These are phyloP conservation scores for Eudasyphora cyanicolor DNA, from an alignment of 2,888 invertebrate species.

Conservation along the genomic window DNA sequence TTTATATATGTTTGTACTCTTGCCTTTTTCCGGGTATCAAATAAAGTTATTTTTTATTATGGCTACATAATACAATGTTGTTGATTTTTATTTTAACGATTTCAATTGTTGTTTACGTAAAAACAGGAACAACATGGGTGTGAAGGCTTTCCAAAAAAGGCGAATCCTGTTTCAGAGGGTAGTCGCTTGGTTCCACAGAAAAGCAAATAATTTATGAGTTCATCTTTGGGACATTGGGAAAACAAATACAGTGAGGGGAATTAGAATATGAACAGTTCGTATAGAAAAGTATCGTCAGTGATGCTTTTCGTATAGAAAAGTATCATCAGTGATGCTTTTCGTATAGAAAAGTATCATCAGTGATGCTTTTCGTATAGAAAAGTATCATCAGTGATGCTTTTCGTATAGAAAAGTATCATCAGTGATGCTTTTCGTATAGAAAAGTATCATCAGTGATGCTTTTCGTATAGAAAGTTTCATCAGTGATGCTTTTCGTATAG, in stretches of 20 bases:
- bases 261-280: neutral
- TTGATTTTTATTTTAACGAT: constrained; percentile 27
- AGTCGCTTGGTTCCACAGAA: neutral
- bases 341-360: too few relatives aligned
- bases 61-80: constrained; percentile 26
- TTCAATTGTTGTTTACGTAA: constrained; percentile 10
- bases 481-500: too few relatives aligned
- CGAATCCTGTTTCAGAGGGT: constrained; percentile 24
- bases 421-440: too few relatives aligned
- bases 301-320: too few relatives aligned
- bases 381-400: too few relatives aligned
- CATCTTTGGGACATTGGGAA: constrained; percentile 20
- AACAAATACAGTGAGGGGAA: neutral
- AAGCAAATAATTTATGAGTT: constrained; percentile 53
- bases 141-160: neutral
- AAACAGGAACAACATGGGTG: neutral
- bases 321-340: too few relatives aligned
- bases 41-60: constrained; percentile 44
- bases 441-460: too few relatives aligned
- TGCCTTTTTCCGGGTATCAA: neutral
- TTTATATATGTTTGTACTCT: neutral
- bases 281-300: too few relatives aligned
- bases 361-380: too few relatives aligned
- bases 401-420: too few relatives aligned
- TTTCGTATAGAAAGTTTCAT: too few relatives aligned